Base-by-base conservation (phyloP, 2,888 invertebrate genomes). In the Microctonus brassicae region DNA sequence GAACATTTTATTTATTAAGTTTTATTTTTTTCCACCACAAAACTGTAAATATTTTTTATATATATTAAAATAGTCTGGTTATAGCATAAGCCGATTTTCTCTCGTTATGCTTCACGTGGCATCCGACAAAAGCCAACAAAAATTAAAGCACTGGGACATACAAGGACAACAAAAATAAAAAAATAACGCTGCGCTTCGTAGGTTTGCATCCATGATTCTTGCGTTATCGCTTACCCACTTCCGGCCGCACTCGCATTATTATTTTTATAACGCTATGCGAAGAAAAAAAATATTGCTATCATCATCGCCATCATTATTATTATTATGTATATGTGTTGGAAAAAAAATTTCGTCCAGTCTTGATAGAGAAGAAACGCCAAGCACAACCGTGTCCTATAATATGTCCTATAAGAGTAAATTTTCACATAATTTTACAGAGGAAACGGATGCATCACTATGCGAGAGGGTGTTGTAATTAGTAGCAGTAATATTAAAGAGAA, bases 181-280 rank as follows among this genome's bases (percentile, higher is more conserved):
- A 75, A 75, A 73, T 70, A 62, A 29, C 70, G 72, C 73, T 63
- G 55, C 55, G 71, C 72, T 73, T 65, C 63, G 72, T 75, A 73
- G 69, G 66, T n/a, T 74, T 74, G 72, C 74, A 42, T 70, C 68
- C 71, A 70, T 70, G 72, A 74, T 74, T 52, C 70, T 39, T 61
- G 66, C 66, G 65, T 61, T 66, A 61, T 66, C 66, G 65, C 66
- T 69, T 61, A 33, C 60, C 62, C 69, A 66, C 71, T 65, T 60
- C 66, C 73, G 62, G 62, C 64, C 55, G 29, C 62, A 29, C 52
- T 63, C 55, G 69, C 36, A 61, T 36, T 61, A 52, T 68, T 60
- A 24, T 34, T 64, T 65, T 52, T 61, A 29, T 47, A 42, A 42
- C n/a, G 29, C 47, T 42, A n/a, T n/a, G n/a, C n/a, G n/a, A n/a